phyloP scores from a whole-genome alignment of 2,797 vertebrate genomes.

The Protosalanx chinensis region DNA sequence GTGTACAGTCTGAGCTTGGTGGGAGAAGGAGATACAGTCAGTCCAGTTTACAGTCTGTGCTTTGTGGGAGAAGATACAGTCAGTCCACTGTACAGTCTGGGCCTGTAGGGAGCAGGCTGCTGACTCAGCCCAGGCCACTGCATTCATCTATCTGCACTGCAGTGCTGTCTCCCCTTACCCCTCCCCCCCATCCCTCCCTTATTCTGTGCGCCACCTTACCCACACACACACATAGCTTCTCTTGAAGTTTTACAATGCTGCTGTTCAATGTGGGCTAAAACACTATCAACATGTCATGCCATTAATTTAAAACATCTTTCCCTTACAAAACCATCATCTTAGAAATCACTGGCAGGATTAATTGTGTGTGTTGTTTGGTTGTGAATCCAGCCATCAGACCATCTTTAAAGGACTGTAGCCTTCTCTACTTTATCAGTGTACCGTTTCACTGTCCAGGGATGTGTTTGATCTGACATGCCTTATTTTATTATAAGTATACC shows the following conservation, averaged over 20 bases:
- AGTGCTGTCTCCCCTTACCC: slow-evolving; percentile 62
- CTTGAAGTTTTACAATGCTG: slow-evolving; percentile 39
- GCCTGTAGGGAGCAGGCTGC: slow-evolving; percentile 69
- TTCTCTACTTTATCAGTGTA: neutral
- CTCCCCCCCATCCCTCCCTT: slow-evolving; percentile 23
- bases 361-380: neutral
- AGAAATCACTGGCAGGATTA: neutral
- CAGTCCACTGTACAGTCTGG: slow-evolving; percentile 62
- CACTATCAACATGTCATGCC: neutral
- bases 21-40: slow-evolving; percentile 49
- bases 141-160: slow-evolving; percentile 78
- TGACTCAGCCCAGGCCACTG: slow-evolving; percentile 76
- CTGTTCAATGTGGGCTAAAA: slow-evolving; percentile 37
- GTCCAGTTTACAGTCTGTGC: slow-evolving; percentile 61
- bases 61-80: slow-evolving; percentile 60
- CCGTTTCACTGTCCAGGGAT: neutral
- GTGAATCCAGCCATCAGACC: neutral
- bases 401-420: neutral
- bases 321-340: neutral
- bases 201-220: slow-evolving; percentile 51
- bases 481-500: neutral
- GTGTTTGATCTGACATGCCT: neutral
- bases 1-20: too few species aligned
- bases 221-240: slow-evolving; percentile 34
- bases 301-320: neutral